These are phyloP conservation scores for Malurus melanocephalus DNA, from an alignment of 2,113 vertebrate genomes.

Conservation along the genomic window DNA sequence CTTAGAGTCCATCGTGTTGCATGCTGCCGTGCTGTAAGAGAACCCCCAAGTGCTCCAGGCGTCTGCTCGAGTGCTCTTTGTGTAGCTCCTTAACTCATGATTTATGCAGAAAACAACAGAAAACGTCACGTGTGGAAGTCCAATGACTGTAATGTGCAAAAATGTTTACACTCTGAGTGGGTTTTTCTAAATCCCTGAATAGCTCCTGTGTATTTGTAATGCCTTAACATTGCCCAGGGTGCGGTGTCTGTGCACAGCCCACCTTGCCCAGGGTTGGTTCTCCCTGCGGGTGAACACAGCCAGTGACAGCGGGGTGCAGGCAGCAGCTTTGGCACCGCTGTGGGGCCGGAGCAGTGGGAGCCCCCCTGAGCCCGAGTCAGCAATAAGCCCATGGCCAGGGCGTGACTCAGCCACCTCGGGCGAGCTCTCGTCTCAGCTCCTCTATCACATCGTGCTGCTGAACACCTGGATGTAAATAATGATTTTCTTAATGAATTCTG, in stretches of 20 bases:
- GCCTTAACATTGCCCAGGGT: slow-evolving; percentile 2
- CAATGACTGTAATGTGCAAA: neutral
- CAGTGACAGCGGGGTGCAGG: neutral
- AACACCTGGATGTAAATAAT: slow-evolving; percentile 54
- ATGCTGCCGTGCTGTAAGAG: slow-evolving; percentile 60
- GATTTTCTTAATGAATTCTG: slow-evolving; percentile 71
- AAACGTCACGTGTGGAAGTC: neutral
- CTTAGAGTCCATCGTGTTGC: slow-evolving; percentile 43
- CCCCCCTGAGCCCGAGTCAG: slow-evolving; percentile 40
- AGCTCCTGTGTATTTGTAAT: slow-evolving; percentile 26
- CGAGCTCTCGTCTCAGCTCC: slow-evolving; percentile 10
- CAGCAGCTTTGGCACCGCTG: neutral
- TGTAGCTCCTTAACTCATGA: slow-evolving; percentile 50
- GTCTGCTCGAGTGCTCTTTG: slow-evolving; percentile 28
- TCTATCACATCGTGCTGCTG: slow-evolving; percentile 35
- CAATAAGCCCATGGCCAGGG: slow-evolving; percentile 58
- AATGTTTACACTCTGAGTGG: neutral
- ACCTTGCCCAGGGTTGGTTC: neutral
- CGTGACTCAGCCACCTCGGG: neutral
- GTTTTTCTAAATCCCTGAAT: neutral
- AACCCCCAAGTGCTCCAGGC: slow-evolving; percentile 41
- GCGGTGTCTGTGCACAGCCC: neutral
- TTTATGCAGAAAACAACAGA: slow-evolving; percentile 40
- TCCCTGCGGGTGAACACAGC: neutral
- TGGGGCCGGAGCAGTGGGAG: neutral